Evolutionary conservation across 2,888 invertebrate species (phyloP).

Genomic region (Pristionchus japonicus): DNA sequence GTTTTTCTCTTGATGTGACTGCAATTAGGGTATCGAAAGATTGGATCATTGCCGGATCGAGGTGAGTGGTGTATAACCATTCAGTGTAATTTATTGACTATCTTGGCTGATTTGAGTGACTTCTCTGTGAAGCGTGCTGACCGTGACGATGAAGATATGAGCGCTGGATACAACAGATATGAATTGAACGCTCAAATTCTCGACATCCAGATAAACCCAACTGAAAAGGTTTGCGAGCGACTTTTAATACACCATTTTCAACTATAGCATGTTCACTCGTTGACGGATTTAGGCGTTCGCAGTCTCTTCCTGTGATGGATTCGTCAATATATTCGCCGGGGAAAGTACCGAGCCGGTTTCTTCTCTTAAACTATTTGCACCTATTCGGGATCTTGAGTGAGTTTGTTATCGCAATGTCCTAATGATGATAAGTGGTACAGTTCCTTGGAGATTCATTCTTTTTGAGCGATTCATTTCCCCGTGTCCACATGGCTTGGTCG

Average conservation of each 20-base stretch:
- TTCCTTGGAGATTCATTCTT: background rate
- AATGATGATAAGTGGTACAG: background rate
- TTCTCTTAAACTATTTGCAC: conserved; percentile 48
- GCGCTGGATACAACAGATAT: background rate
- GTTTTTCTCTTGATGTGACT: conserved; percentile 52
- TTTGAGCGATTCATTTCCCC: conserved; percentile 50
- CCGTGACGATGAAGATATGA: background rate
- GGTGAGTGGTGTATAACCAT: conserved; percentile 1
- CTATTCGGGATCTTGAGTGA: conserved; percentile 52
- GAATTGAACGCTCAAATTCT: conserved; percentile 50
- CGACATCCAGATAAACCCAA: conserved; percentile 51
- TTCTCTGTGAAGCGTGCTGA: conserved; percentile 46
- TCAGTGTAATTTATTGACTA: background rate
- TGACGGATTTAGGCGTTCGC: conserved; percentile 40
- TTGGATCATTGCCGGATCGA: conserved; percentile 52
- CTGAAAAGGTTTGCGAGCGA: conserved; percentile 42
- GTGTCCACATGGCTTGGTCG: conserved; percentile 50
- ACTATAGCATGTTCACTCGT: background rate
- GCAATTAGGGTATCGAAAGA: conserved; percentile 49
- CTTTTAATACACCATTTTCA: no score
- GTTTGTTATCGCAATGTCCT: background rate
- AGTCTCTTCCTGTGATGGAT: conserved; percentile 54
- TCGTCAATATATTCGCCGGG: conserved; percentile 49
- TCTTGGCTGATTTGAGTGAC: conserved; percentile 21
- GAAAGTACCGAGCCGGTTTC: conserved; percentile 44